A percentile compares a stretch with the other conserved stretches of the same genome.
These are phyloP conservation scores for Thalassaphorura encarpata DNA, from an alignment of 1,140 invertebrate species.

Conservation along the genomic window DNA sequence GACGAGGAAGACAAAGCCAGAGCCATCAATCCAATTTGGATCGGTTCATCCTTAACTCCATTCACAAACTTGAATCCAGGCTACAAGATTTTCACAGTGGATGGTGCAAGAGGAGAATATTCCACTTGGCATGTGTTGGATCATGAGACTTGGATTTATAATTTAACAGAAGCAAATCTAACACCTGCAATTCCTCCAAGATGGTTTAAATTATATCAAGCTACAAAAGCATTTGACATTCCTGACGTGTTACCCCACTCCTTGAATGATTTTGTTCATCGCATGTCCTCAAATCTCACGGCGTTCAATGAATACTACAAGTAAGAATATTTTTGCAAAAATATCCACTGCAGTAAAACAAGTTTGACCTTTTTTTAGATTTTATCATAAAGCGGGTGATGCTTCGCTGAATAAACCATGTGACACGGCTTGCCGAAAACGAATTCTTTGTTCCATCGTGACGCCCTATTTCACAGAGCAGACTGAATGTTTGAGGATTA, in stretches of 20 bases:
- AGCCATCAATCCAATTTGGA: slow-evolving; percentile 36
- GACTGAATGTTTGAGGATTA: slow-evolving; percentile 23
- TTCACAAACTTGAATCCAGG: slow-evolving; percentile 48
- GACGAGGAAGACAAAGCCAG: slow-evolving; percentile 17
- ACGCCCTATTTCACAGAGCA: slow-evolving; percentile 30
- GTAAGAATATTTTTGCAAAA: background rate
- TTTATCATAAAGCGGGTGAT: slow-evolving; percentile 32
- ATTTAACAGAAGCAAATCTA: slow-evolving; percentile 46
- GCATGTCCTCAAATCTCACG: slow-evolving; percentile 26
- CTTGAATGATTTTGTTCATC: slow-evolving; percentile 19
- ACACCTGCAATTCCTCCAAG: slow-evolving; percentile 31
- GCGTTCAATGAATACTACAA: slow-evolving; percentile 18
- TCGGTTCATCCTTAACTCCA: slow-evolving; percentile 46
- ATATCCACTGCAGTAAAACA: background rate
- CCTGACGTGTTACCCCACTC: slow-evolving; percentile 23
- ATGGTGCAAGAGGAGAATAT: slow-evolving; percentile 39
- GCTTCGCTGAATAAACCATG: slow-evolving; percentile 27
- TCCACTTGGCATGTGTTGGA: slow-evolving; percentile 39
- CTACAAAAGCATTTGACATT: slow-evolving; percentile 27
- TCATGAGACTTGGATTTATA: slow-evolving; percentile 48
- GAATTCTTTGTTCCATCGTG: slow-evolving; percentile 32
- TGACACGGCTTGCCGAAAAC: slow-evolving; percentile 30
- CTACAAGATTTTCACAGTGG: slow-evolving; percentile 51
- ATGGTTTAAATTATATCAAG: slow-evolving; percentile 40
- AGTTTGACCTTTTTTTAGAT: slow-evolving; percentile 18